Evolutionary conservation across 2,113 vertebrate genomes (phyloP).

Genomic region (Silurus meridionalis): DNA sequence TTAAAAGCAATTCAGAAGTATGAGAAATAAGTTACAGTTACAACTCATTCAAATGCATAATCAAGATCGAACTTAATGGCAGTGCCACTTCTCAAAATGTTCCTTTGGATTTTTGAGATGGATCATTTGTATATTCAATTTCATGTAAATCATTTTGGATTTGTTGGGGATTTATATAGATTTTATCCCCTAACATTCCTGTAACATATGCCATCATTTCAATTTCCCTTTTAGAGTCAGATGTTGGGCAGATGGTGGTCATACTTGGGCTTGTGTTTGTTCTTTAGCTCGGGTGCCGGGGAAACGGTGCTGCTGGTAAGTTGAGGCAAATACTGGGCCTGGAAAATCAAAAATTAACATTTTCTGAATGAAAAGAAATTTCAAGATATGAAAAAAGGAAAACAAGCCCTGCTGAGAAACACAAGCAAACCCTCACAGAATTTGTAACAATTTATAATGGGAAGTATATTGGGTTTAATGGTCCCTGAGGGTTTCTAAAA

Average conservation of each 20-base stretch:
- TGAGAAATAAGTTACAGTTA: neutral
- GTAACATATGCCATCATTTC: neutral
- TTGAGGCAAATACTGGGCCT: conserved; percentile 78
- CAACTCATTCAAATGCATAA: neutral
- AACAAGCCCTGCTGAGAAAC: too few relatives aligned
- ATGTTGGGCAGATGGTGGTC: conserved; percentile 78
- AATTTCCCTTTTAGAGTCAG: conserved; percentile 48
- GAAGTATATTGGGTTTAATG: too few relatives aligned
- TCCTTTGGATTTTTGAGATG: neutral
- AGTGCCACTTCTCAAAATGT: neutral
- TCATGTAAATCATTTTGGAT: neutral
- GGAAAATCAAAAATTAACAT: conserved; percentile 6
- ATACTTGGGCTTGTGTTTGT: conserved; percentile 74
- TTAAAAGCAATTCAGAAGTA: neutral
- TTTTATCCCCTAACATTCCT: neutral
- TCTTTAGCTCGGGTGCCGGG: conserved; percentile 76
- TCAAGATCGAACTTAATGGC: neutral
- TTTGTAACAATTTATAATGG: too few relatives aligned
- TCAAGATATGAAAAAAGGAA: too few relatives aligned
- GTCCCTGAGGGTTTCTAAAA: too few relatives aligned
- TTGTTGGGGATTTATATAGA: neutral
- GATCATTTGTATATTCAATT: too few relatives aligned
- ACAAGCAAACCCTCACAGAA: too few relatives aligned
- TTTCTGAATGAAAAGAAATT: neutral
- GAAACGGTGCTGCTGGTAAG: conserved; percentile 75